Conservation (phyloP, 2,113 vertebrate species). For the Synchiropus splendidus region DNA sequence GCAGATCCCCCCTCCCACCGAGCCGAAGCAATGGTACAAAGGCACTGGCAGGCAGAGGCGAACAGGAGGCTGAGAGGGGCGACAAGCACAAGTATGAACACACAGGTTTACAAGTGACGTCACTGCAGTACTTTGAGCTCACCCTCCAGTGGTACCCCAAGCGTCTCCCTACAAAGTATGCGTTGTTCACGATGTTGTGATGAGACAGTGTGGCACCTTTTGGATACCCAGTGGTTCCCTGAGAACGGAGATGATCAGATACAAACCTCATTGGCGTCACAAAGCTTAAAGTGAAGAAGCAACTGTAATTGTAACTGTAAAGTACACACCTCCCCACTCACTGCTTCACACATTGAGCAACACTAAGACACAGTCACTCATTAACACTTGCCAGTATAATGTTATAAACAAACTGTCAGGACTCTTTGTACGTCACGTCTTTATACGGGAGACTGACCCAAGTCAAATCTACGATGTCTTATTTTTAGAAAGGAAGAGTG, state of each 20-base stretch:
- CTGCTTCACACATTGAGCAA: too few species aligned
- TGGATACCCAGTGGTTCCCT: slow-evolving; percentile 89
- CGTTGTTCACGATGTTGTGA: slow-evolving; percentile 87
- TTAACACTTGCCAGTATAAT: too few species aligned
- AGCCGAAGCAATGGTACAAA: slow-evolving; percentile 86
- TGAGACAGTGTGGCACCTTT: slow-evolving; percentile 89
- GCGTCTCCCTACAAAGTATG: slow-evolving; percentile 65
- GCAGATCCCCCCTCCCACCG: slow-evolving; percentile 73
- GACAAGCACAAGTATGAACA: too few species aligned
- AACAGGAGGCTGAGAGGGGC: slow-evolving; percentile 46
- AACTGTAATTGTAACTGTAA: too few species aligned
- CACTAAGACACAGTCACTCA: too few species aligned
- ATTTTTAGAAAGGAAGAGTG: too few species aligned
- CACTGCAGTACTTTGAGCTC: slow-evolving; percentile 27
- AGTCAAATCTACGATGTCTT: too few species aligned
- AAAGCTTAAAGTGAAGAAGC: too few species aligned
- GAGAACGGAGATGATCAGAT: slow-evolving; percentile 11
- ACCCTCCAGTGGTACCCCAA: slow-evolving; percentile 68
- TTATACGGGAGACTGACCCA: too few species aligned
- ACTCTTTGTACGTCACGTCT: too few species aligned
- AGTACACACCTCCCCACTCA: background rate
- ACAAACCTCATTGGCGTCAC: too few species aligned
- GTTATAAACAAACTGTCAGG: too few species aligned
- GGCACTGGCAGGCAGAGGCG: slow-evolving; percentile 70
- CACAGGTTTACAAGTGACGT: background rate